These are phyloP conservation scores for Ptychochromis oligacanthus DNA, from an alignment of 2,113 vertebrate species.

Conservation along the genomic window DNA sequence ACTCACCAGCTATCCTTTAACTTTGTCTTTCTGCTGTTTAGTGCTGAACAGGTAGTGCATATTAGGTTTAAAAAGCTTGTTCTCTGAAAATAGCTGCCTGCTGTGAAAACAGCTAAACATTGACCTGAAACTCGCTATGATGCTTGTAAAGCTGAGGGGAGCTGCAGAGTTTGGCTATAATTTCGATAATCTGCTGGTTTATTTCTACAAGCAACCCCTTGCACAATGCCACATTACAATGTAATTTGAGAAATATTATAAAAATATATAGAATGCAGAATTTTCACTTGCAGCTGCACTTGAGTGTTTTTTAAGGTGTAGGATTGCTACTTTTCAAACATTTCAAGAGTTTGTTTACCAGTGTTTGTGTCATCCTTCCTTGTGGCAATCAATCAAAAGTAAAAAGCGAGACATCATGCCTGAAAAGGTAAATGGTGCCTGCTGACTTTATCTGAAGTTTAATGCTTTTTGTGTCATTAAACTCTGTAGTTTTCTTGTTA, in stretches of 20 bases:
- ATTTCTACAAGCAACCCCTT: background rate
- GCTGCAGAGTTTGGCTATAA: background rate
- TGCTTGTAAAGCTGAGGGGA: constrained; percentile 7
- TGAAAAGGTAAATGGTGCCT: constrained; percentile 11
- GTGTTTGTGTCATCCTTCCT: background rate
- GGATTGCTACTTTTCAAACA: background rate
- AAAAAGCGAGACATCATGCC: constrained; percentile 1
- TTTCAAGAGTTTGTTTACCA: background rate
- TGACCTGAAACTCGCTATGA: background rate
- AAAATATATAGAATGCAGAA: background rate
- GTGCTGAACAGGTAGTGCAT: background rate
- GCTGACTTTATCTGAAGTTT: constrained; percentile 26
- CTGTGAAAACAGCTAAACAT: background rate
- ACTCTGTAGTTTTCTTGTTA: constrained; percentile 22
- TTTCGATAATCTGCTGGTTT: background rate
- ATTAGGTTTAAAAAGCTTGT: background rate
- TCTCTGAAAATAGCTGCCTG: constrained; percentile 6
- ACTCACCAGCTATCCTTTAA: background rate
- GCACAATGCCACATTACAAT: background rate
- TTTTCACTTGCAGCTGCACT: background rate
- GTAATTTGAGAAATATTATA: background rate
- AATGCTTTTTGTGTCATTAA: constrained; percentile 28
- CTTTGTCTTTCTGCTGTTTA: background rate
- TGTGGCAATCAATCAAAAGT: constrained; percentile 8
- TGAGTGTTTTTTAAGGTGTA: background rate